phyloP scores from a whole-genome alignment of 2,113 vertebrate species.

The Ploceus nigricollis region DNA sequence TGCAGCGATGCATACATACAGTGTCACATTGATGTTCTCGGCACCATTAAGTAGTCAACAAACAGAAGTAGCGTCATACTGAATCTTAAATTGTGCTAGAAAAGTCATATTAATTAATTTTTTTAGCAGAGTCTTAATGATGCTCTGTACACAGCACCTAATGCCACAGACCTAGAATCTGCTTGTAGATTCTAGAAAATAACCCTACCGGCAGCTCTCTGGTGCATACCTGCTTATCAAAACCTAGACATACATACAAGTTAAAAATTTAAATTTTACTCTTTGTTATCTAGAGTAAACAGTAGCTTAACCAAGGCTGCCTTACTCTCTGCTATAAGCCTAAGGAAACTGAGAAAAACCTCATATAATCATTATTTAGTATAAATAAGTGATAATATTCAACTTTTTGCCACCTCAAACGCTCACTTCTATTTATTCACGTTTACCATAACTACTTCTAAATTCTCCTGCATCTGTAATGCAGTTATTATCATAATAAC shows the following conservation, averaged over 20 bases:
- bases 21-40: not conserved
- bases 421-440: not conserved
- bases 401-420: constrained; percentile 7
- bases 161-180: not conserved
- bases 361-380: not conserved
- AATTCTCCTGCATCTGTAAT: not conserved
- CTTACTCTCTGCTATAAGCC: not conserved
- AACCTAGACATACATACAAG: not conserved
- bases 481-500: not conserved
- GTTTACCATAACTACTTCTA: not conserved
- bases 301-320: not conserved
- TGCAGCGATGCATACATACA: not conserved
- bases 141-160: not conserved
- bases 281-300: not conserved
- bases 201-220: not conserved
- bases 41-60: not conserved
- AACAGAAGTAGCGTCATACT: not conserved
- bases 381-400: not conserved
- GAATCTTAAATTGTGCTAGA: not conserved
- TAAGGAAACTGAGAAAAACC: not conserved
- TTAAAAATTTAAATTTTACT: not conserved
- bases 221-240: not conserved
- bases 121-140: not conserved
- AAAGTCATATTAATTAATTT: not conserved
- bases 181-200: not conserved